Base-by-base conservation (phyloP, 2,888 invertebrate species). In the Catocala nupta region DNA sequence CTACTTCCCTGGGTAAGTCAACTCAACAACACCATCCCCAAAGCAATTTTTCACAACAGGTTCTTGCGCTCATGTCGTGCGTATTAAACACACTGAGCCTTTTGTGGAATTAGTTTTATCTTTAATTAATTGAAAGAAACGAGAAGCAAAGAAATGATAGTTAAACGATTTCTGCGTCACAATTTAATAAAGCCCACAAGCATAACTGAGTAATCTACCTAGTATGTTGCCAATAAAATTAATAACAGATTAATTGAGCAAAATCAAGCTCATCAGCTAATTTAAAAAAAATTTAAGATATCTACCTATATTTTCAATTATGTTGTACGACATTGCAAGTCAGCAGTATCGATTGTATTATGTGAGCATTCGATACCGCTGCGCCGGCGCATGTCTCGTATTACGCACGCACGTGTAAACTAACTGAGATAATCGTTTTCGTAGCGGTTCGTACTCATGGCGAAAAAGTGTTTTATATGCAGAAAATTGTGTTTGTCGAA, bases 331-430 rank as follows among this genome's bases (percentile, higher is more conserved):
- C 12, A 12, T 45, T n/a, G 45, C 7, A 12, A 45, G 45, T 45
- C 45, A 45, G 45, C 45, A 39, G 8, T 9, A 45, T 45, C 45
- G 12, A 12, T 45, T 7, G 2, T 45, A n/a, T 6, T 45, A n/a
- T 45, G 11, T 45, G n/a, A n/a, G 36, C 13, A 45, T 12, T 12
- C n/a, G 45, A 12, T 7, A 12, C 12, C 8, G 13, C 12, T 45
- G 12, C 43, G 43, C 8, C 3, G 11, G 13, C 12, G 13, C 45
- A 47, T 47, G 36, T 47, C 45, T 48, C 25, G 0, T 48, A 48
- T 48, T 48, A 48, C 48, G 10, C 9, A 48, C 10, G 25, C 48
- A 25, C 48, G 48, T 48, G 48, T 48, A 9, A 48, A 48, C 45
- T 12, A 12, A 45, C 12, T 45, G n/a, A 45, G 45, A 45, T 7